phyloP scores from a whole-genome alignment of 2,797 vertebrate genomes.

The Platalea minor region DNA sequence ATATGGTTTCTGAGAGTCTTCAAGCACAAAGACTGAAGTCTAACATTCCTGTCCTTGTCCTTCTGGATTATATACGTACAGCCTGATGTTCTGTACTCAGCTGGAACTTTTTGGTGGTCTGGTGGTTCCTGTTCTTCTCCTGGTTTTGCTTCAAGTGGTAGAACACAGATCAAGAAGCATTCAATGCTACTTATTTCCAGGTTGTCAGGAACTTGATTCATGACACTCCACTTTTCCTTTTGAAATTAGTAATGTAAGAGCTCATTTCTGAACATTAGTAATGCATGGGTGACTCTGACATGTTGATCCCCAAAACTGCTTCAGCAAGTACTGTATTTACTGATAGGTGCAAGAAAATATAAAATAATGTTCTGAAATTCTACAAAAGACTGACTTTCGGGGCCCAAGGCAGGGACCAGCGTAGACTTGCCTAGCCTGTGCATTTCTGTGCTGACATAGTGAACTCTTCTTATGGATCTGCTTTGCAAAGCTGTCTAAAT shows the following conservation, averaged over 20 bases:
- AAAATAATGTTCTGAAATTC: not conserved
- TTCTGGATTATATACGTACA: not conserved
- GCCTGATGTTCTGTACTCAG: not conserved
- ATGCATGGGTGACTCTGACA: accelerated
- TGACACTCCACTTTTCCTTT: not conserved
- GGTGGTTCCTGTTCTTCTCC: not conserved
- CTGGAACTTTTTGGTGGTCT: not conserved
- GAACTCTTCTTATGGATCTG: not conserved
- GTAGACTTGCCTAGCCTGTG: not conserved
- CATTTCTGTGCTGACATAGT: not conserved
- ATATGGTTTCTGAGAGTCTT: not conserved
- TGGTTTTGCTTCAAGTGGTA: not conserved
- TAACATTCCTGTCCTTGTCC: not conserved
- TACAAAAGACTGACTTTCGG: not conserved
- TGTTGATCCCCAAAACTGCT: not conserved
- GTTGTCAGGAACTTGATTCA: not conserved
- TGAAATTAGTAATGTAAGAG: not conserved
- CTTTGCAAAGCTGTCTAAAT: not conserved
- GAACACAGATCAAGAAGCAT: not conserved
- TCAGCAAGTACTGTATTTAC: not conserved
- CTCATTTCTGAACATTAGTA: not conserved
- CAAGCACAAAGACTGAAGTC: not conserved
- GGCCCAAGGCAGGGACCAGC: not conserved
- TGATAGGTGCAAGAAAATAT: not conserved
- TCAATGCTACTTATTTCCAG: not conserved